These are phyloP conservation scores for Merodon equestris DNA, from an alignment of 2,888 invertebrate genomes.

Conservation along the genomic window DNA sequence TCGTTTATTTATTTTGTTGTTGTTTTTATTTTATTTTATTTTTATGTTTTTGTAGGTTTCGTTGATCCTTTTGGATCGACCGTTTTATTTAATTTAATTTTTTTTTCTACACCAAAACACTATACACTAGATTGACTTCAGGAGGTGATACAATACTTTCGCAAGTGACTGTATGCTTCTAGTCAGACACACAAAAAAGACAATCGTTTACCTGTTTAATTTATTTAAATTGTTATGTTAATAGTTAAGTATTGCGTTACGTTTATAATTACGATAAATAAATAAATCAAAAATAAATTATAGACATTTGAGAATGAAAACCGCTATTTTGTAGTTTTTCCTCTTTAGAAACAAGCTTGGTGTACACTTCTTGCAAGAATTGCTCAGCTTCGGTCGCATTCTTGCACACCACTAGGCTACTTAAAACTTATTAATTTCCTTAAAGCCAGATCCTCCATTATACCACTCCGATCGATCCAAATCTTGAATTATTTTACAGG, in stretches of 20 bases:
- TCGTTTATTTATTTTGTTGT: slow-evolving; percentile 27
- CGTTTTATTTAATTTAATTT: slow-evolving; percentile 33
- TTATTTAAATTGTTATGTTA: slow-evolving; percentile 64
- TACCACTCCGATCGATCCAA: too few relatives aligned
- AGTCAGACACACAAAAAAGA: slow-evolving; percentile 71
- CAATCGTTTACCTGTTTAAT: slow-evolving; percentile 71
- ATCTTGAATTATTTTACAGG: too few relatives aligned
- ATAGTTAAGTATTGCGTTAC: slow-evolving; percentile 64
- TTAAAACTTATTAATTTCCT: too few relatives aligned
- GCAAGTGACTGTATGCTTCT: slow-evolving; percentile 29
- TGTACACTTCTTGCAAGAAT: too few relatives aligned
- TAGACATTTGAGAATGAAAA: background rate
- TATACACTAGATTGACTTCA: slow-evolving; percentile 62
- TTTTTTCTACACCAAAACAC: slow-evolving; percentile 65
- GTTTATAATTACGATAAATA: slow-evolving; percentile 52
- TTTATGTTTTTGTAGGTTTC: slow-evolving; percentile 35
- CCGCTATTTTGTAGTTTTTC: too few relatives aligned
- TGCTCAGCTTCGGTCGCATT: too few relatives aligned
- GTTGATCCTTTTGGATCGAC: slow-evolving; percentile 65
- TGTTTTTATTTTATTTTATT: slow-evolving; percentile 31
- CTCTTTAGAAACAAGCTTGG: slow-evolving; percentile 28
- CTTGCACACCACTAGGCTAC: too few relatives aligned
- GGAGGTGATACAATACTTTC: slow-evolving; percentile 10
- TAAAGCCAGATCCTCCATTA: too few relatives aligned
- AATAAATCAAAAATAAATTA: slow-evolving; percentile 23